Evolutionary conservation across 2,113 vertebrate genomes (phyloP), one percentile per base, ranked within the genome.

Genomic region (Aspiorhynchus laticeps): DNA sequence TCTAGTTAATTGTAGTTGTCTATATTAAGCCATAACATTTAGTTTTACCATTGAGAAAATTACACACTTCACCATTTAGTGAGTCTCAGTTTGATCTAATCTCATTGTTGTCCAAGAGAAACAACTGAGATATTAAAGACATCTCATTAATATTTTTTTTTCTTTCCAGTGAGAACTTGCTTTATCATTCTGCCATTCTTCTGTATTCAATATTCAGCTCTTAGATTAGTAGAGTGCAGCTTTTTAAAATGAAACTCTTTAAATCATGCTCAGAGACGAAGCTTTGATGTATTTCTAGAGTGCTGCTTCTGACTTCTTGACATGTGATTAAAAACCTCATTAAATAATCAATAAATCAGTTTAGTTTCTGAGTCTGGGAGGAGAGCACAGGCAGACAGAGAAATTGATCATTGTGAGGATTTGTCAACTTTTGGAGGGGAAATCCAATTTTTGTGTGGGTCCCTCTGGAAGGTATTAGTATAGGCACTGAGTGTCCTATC

Each of bases 311-410:
- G 82, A 91, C 89, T 71, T 92, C 88, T 83, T 90, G 90, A 91
- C 89, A 91, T 87, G 87, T 89, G 86, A 91, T 90, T 83, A 90
- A 90, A 88, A 87, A 86, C 80, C 86, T 84, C 80, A 89, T 91
- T 90, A 90, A 91, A 91, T 89, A 85, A 90, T 90, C 88, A 91
- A 93, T 93, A 89, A 79, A 89, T 92, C 87, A 78, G 24, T 81
- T 88, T 86, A 53, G 81, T 17, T 85, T 89, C 87, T 82, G 65
- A 86, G 78, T 90, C 38, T 78, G 90, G 59, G 85, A 88, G 86
- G 61, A 90, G 84, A 69, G 31, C 7, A 12, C 63, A 82, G 65
- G 59, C 85, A 82, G 81, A 79, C 86, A 90, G 71, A 87, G 56
- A 88, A 91, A 88, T 87, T 36, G 36, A 79, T 90, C 85, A 74